A percentile compares a stretch with the other conserved stretches of the same genome.
These are phyloP conservation scores for Zaprionus tsacasi DNA, from an alignment of 1,140 invertebrate species.

Conservation along the genomic window DNA sequence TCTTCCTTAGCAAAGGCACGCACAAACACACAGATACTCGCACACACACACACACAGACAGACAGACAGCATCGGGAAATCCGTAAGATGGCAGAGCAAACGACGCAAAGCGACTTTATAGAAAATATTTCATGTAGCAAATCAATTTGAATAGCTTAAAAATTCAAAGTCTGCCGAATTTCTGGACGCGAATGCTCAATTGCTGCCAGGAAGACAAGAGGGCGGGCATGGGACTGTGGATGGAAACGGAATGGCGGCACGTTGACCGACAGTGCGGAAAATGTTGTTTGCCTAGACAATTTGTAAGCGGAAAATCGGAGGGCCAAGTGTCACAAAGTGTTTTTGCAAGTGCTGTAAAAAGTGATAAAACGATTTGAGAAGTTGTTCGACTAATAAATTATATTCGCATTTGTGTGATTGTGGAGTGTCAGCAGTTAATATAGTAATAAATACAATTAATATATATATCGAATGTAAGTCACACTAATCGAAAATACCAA, in stretches of 20 bases:
- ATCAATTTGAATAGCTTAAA: constrained; percentile 71
- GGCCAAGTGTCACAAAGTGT: constrained; percentile 2
- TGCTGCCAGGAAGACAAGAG: background rate
- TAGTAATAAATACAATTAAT: too few relatives aligned
- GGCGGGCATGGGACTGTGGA: too few relatives aligned
- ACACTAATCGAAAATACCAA: background rate
- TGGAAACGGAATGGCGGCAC: background rate
- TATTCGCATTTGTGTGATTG: background rate
- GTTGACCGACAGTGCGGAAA: constrained; percentile 5
- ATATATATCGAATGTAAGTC: background rate
- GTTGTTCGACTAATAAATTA: constrained; percentile 7
- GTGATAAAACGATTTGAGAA: constrained; percentile 11
- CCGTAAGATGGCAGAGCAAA: constrained; percentile 9
- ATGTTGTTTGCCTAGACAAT: constrained; percentile 9
- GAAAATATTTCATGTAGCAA: constrained; percentile 59
- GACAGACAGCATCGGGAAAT: background rate
- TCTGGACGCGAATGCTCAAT: background rate
- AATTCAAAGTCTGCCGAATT: constrained; percentile 53
- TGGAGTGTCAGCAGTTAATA: too few relatives aligned
- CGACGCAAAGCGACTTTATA: constrained; percentile 42
- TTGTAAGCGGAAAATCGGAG: constrained; percentile 1
- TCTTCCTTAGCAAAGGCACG: constrained; percentile 34
- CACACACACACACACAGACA: background rate
- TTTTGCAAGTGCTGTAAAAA: constrained; percentile 1
- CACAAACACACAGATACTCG: constrained; percentile 21